These are phyloP conservation scores for Lepilemur ruficaudatus DNA, from an alignment of 2,797 vertebrate species.

Conservation along the genomic window DNA sequence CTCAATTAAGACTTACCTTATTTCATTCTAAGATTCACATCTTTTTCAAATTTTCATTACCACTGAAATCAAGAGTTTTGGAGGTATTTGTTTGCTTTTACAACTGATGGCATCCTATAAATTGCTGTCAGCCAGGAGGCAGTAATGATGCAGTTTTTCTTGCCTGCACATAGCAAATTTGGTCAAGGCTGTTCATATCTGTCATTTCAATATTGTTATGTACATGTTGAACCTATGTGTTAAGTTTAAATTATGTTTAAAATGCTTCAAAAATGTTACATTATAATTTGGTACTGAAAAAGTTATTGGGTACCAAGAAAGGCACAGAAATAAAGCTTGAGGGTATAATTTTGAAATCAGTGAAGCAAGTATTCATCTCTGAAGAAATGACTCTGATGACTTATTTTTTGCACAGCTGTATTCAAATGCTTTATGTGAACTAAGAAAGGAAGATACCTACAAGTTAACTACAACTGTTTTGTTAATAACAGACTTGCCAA, in stretches of 20 bases:
- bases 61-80: neutral
- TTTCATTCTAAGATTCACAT: neutral
- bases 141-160: neutral
- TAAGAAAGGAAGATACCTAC: neutral
- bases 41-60: neutral
- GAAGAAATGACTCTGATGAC: neutral
- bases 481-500: neutral
- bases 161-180: neutral
- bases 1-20: neutral
- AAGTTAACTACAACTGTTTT: neutral
- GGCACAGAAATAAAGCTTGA: neutral
- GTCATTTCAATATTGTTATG: neutral
- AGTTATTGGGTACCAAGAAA: neutral
- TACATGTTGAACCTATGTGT: neutral
- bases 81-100: neutral
- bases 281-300: neutral
- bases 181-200: neutral
- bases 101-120: neutral
- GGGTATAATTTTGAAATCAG: neutral
- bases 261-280: slow-evolving; percentile 12
- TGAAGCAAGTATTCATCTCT: neutral
- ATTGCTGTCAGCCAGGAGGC: neutral
- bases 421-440: slow-evolving; percentile 14
- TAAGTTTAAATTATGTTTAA: slow-evolving; percentile 34
- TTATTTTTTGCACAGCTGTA: slow-evolving; percentile 9